Evolutionary conservation across 2,113 vertebrate genomes (phyloP), one percentile per base, ranked within the genome.

Genomic region (Tapirus terrestris): DNA sequence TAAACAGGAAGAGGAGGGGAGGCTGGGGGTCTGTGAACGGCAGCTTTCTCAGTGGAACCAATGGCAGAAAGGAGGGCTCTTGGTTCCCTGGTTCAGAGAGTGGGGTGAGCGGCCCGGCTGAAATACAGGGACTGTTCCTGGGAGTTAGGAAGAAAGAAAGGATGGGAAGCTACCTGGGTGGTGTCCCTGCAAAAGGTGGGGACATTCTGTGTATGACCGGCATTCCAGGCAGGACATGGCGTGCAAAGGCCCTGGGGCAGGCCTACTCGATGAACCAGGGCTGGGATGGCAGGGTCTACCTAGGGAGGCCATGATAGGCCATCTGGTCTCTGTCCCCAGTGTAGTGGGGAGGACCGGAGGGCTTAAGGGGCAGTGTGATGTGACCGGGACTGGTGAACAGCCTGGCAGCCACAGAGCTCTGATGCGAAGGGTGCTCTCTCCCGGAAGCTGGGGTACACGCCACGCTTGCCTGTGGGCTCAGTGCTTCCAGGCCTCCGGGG

Each of bases 91-190:
- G 5, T 29, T 6, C 56, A 9, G 33, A 25, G 58, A 53, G 36
- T 33, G 7, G n/a, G 17, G 0, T 1, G 0, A 12, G 33, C 12
- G 14, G 8, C 25, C 18, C 36, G 36, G 3, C 1, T 33, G 8
- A 67, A 63, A 43, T 0, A 6, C 1, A 51, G 33, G 17, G 20
- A 60, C 8, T 31, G 36, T 33, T 43, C 13, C 12, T 8, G 7
- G 23, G 21, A 3, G 20, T 8, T 13, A 3, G 13, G 13, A 3
- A 33, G 89, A 13, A 3, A 23, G 12, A 3, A 3, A 25, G 70
- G 23, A 1, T 5, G 25, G 31, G 13, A 9, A 7, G 56, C 18
- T 11, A 4, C 20, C 27, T 0, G 29, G n/a, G 11, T 8, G 1
- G 9, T 43, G 2, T 39, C 1, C 27, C 3, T 18, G 25, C 1